Conservation (phyloP, 2,113 vertebrate genomes). For the Bombycilla garrulus region DNA sequence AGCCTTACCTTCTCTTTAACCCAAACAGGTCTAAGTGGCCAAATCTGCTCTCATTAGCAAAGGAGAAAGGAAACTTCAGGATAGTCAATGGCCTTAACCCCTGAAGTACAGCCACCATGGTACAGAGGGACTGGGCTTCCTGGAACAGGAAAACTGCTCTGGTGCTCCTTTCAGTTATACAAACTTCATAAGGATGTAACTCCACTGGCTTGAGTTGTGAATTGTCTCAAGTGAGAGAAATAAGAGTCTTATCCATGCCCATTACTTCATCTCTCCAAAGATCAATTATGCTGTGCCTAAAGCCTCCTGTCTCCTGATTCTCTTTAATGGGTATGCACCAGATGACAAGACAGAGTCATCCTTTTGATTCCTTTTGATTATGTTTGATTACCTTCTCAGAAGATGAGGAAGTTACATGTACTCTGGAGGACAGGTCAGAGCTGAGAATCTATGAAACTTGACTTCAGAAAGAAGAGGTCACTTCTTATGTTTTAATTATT, state of each 20-base stretch:
- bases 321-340: neutral
- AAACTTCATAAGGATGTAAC: neutral
- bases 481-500: neutral
- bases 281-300: neutral
- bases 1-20: neutral
- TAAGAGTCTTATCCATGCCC: neutral
- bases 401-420: neutral
- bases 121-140: neutral
- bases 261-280: neutral
- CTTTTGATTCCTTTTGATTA: neutral
- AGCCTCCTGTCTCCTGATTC: neutral
- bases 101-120: neutral
- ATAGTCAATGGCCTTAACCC: neutral
- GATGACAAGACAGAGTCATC: neutral
- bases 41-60: neutral
- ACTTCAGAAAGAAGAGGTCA: neutral
- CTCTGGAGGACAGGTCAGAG: neutral
- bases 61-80: neutral
- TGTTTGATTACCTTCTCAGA: neutral
- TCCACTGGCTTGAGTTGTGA: neutral
- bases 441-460: neutral
- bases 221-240: neutral
- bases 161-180: neutral
- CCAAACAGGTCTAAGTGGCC: neutral
- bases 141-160: neutral